Evolutionary conservation across 2,113 vertebrate species (phyloP).

Genomic region (Passer montanus): DNA sequence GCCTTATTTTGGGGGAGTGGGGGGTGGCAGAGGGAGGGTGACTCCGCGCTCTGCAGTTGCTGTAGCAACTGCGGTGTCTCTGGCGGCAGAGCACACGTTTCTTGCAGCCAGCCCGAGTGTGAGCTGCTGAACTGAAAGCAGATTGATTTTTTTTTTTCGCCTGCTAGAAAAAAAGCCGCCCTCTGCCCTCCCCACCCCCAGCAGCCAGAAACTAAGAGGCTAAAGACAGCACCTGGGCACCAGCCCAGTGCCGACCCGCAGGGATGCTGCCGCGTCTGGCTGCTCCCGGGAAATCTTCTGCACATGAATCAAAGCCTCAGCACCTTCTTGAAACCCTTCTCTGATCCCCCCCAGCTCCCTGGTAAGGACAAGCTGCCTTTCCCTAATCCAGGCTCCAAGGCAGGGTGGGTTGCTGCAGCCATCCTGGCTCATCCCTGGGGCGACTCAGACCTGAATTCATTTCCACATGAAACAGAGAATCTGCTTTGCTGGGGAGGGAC

Average conservation of each 20-base stretch:
- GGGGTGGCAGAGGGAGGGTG: neutral
- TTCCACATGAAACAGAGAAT: neutral
- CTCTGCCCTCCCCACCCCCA: neutral
- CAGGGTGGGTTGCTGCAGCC: neutral
- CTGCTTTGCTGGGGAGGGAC: neutral
- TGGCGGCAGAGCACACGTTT: neutral
- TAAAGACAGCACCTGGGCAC: neutral
- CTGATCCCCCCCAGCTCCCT: neutral
- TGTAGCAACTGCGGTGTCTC: constrained; percentile 58
- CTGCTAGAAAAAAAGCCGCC: neutral
- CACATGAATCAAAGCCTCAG: neutral
- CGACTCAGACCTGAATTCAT: neutral
- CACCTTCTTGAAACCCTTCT: neutral
- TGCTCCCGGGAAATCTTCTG: neutral
- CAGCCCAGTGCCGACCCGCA: rapidly evolving
- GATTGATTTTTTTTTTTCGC: neutral
- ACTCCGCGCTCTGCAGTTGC: constrained; percentile 38
- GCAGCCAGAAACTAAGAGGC: neutral
- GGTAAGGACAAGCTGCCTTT: neutral
- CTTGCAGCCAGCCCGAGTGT: neutral
- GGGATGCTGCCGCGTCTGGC: neutral
- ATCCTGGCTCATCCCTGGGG: neutral
- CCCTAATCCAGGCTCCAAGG: neutral
- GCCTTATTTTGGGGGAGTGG: neutral
- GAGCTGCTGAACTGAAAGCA: neutral